Percentiles rank a stretch among this genome's conserved stretches.
Evolutionary conservation across 2,797 vertebrate species (phyloP).

Genomic region (Sebastes paucispinis): DNA sequence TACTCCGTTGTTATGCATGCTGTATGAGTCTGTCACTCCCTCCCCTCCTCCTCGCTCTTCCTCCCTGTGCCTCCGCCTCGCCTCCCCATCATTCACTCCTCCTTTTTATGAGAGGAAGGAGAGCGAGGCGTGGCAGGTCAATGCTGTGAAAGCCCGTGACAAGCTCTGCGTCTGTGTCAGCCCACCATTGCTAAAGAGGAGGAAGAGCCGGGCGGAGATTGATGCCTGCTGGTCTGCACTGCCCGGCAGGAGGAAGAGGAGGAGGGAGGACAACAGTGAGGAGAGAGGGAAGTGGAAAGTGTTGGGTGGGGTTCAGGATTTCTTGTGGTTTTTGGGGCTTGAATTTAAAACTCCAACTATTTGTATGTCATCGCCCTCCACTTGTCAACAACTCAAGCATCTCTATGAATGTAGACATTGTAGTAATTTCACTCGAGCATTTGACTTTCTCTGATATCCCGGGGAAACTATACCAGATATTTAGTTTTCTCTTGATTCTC

Average conservation of each 20-base stretch:
- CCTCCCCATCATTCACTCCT: conserved; percentile 69
- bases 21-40: conserved; percentile 53
- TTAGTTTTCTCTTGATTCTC: background rate
- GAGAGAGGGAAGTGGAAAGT: background rate
- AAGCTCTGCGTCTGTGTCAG: conserved; percentile 64
- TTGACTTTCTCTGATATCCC: background rate
- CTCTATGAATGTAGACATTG: background rate
- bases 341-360: background rate
- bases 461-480: background rate
- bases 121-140: conserved; percentile 67
- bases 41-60: conserved; percentile 30
- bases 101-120: conserved; percentile 53
- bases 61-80: conserved; percentile 28
- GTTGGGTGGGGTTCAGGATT: background rate
- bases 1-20: conserved; percentile 66
- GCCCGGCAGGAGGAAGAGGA: conserved; percentile 2
- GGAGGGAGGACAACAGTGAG: background rate
- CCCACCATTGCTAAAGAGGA: conserved; percentile 38
- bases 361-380: background rate
- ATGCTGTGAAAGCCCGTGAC: conserved; percentile 66
- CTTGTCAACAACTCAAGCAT: background rate
- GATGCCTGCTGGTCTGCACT: conserved; percentile 51
- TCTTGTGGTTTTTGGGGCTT: background rate
- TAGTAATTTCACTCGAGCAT: background rate
- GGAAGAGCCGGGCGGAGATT: conserved; percentile 39